phyloP scores from a whole-genome alignment of 2,797 vertebrate genomes.

The Myotis myotis region DNA sequence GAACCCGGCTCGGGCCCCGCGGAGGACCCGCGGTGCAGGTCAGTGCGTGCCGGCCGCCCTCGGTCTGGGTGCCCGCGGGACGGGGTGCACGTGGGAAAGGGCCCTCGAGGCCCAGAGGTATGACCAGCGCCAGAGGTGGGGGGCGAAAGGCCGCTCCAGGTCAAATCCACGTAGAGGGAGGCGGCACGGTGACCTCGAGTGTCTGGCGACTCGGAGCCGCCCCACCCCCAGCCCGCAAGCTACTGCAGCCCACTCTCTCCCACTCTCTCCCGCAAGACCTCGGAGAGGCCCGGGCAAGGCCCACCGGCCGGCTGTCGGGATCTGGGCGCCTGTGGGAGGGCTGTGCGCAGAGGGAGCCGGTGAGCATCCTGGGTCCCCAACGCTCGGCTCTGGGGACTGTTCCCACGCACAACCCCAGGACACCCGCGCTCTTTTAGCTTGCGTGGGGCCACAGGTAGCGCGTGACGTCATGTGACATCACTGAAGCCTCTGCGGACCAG shows the following conservation, averaged over 20 bases:
- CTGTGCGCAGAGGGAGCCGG: neutral
- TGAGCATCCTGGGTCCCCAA: neutral
- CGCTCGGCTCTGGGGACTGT: neutral
- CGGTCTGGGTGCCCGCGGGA: neutral
- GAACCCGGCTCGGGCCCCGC: neutral
- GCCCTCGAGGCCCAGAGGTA: neutral
- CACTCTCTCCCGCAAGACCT: neutral
- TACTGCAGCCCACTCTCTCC: neutral
- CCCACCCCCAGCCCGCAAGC: too few relatives aligned
- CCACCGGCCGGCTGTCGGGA: rapidly evolving
- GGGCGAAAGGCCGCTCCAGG: neutral
- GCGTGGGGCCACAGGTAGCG: neutral
- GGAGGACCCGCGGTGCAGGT: constrained; percentile 73
- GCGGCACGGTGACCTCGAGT: neutral
- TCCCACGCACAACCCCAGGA: neutral
- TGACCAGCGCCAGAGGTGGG: neutral
- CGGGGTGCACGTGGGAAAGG: neutral
- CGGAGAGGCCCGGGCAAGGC: neutral
- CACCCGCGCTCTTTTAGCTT: neutral
- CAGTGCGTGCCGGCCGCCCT: constrained; percentile 55
- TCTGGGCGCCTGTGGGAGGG: neutral
- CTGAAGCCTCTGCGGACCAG: neutral
- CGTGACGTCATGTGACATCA: constrained; percentile 49
- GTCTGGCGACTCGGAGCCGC: neutral
- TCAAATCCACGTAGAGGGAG: neutral